A percentile compares a stretch with the other conserved stretches of the same genome.
Evolutionary conservation across 1,140 invertebrate species (phyloP).

Genomic region (Lepidurus packardi): DNA sequence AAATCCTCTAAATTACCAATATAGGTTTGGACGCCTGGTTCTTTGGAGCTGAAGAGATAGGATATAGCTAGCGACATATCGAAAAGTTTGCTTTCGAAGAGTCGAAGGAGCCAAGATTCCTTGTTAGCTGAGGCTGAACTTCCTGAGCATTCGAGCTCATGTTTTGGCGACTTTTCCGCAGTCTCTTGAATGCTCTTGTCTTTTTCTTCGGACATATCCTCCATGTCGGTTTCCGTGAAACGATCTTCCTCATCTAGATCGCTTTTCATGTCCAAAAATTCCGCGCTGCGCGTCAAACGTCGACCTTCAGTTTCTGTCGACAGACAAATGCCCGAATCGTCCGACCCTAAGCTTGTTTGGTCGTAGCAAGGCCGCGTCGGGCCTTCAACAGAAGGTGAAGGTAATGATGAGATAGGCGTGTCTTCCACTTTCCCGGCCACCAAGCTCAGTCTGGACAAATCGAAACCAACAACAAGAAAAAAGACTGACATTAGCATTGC

Average conservation of each 20-base stretch:
- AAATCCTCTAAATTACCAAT: slow-evolving; percentile 59
- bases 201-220: background rate
- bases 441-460: background rate
- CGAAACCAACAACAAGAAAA: background rate
- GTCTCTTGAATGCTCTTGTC: background rate
- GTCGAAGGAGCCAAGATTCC: slow-evolving; percentile 65
- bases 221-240: slow-evolving; percentile 2
- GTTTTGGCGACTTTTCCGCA: background rate
- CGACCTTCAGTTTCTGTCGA: slow-evolving; percentile 56
- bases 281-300: slow-evolving; percentile 40
- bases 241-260: slow-evolving; percentile 36
- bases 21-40: slow-evolving; percentile 92
- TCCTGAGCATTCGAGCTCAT: background rate
- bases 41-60: slow-evolving; percentile 97
- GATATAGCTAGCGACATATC: slow-evolving; percentile 96
- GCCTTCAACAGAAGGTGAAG: slow-evolving; percentile 9
- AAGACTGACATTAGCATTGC: background rate
- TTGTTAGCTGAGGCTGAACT: slow-evolving; percentile 30
- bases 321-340: slow-evolving; percentile 77
- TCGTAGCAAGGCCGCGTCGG: slow-evolving; percentile 44
- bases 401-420: slow-evolving; percentile 24
- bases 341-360: slow-evolving; percentile 69
- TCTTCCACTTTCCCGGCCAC: background rate
- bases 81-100: slow-evolving; percentile 95
- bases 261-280: slow-evolving; percentile 39